Conservation (phyloP, 2,113 vertebrate species). For the Triplophysa dalaica region DNA sequence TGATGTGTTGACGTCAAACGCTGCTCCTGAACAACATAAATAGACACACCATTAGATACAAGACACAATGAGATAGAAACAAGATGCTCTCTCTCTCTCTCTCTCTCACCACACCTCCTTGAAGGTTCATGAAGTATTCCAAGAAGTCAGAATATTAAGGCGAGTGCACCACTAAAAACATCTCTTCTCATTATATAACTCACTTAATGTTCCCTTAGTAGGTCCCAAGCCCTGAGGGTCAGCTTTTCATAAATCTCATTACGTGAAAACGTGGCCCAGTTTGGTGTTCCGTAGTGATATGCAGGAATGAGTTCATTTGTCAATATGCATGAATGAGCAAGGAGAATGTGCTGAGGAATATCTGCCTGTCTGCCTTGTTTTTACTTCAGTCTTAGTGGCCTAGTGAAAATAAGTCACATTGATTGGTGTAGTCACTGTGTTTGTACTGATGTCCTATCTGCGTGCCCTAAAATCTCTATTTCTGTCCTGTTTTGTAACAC, state of each 20-base stretch:
- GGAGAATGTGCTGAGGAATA: not conserved
- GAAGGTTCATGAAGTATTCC: conserved; percentile 34
- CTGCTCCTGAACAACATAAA: conserved; percentile 30
- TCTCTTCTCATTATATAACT: conserved; percentile 26
- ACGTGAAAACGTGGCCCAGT: not conserved
- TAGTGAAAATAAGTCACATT: not conserved
- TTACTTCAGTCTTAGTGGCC: not conserved
- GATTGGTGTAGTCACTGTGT: not conserved
- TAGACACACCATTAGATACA: conserved; percentile 32
- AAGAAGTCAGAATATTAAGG: conserved; percentile 33
- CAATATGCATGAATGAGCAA: not conserved
- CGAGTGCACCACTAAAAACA: conserved; percentile 11
- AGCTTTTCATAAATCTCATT: conserved; percentile 34
- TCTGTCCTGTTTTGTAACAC: conserved; percentile 38
- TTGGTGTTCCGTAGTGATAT: not conserved
- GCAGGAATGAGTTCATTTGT: not conserved
- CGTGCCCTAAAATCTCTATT: conserved; percentile 6
- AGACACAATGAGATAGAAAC: conserved; percentile 41
- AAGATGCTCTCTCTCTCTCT: conserved; percentile 44
- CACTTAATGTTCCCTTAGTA: conserved; percentile 2
- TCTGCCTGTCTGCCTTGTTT: not conserved
- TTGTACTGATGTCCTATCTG: conserved; percentile 9
- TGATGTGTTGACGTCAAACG: conserved; percentile 45
- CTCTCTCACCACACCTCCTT: conserved; percentile 21
- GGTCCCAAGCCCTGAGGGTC: conserved; percentile 20